A percentile compares a stretch with the other conserved stretches of the same genome.
Evolutionary conservation across 2,888 invertebrate species (phyloP).

Genomic region (Apantesis nais): DNA sequence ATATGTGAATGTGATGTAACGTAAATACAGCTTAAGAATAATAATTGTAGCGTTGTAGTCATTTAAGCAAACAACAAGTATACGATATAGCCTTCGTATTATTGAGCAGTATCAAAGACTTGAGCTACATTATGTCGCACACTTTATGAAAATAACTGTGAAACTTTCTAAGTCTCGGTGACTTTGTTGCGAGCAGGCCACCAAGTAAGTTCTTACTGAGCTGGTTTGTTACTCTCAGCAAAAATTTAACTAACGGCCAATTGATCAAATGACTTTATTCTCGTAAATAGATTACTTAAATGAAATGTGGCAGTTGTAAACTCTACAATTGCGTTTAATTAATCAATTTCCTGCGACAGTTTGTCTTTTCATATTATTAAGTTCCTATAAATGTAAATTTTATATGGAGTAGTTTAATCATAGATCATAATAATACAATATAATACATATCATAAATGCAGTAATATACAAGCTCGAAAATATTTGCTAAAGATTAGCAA

Average conservation of each 20-base stretch:
- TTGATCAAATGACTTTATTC: background rate
- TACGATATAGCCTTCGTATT: background rate
- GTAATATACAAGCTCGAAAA: background rate
- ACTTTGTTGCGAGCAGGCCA: background rate
- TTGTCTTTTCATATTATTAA: background rate
- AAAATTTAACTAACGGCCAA: background rate
- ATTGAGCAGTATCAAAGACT: background rate
- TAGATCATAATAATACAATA: background rate
- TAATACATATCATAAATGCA: background rate
- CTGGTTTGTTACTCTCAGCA: background rate
- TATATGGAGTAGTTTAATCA: background rate
- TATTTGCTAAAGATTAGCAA: background rate
- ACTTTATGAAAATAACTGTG: background rate
- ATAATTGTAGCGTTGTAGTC: too few relatives aligned
- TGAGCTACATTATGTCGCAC: background rate
- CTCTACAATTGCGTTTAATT: background rate
- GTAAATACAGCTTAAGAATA: background rate
- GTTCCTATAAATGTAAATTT: background rate
- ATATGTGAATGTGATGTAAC: background rate
- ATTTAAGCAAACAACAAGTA: background rate
- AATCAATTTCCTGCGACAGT: too few relatives aligned
- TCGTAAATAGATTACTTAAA: too few relatives aligned
- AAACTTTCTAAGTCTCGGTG: background rate
- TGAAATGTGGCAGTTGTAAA: too few relatives aligned
- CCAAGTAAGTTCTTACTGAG: background rate